These are phyloP conservation scores for Rhadina sibilatrix DNA, from an alignment of 2,113 vertebrate species.

Conservation along the genomic window DNA sequence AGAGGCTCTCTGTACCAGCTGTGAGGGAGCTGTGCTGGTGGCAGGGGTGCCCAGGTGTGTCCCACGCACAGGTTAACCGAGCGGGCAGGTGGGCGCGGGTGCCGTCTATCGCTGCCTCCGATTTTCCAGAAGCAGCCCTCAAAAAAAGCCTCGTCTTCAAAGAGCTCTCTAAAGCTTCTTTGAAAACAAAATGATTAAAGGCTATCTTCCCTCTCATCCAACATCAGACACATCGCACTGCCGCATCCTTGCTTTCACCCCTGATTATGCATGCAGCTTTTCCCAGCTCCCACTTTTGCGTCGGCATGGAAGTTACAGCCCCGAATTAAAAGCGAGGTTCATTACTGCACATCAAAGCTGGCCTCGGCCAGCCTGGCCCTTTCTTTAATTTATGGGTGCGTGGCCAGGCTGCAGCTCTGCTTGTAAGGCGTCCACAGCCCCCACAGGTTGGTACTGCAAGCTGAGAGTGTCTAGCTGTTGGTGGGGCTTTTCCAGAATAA, in stretches of 20 bases:
- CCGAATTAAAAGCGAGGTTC: slow-evolving; percentile 39
- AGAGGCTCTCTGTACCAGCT: neutral
- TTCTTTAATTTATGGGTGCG: neutral
- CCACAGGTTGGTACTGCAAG: neutral
- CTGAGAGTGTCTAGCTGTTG: no score
- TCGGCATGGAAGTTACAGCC: neutral
- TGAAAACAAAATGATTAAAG: slow-evolving; percentile 75
- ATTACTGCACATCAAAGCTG: slow-evolving; percentile 6
- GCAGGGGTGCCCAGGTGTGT: neutral
- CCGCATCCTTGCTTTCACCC: slow-evolving; percentile 43
- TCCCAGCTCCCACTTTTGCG: neutral
- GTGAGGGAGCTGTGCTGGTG: rapidly evolving
- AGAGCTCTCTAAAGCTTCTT: slow-evolving; percentile 62
- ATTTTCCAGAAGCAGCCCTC: slow-evolving; percentile 15
- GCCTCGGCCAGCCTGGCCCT: neutral
- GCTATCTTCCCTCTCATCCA: slow-evolving; percentile 64
- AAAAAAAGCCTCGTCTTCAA: slow-evolving; percentile 61
- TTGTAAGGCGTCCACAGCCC: neutral
- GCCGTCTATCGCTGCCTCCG: neutral
- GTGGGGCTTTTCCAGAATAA: neutral
- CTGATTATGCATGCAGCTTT: slow-evolving; percentile 59
- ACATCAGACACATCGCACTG: slow-evolving; percentile 63
- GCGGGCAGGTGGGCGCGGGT: neutral
- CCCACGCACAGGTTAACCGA: neutral
- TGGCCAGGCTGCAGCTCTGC: neutral